Evolutionary conservation across 1,140 invertebrate species (phyloP).

Genomic region (Drosophila dunni): DNA sequence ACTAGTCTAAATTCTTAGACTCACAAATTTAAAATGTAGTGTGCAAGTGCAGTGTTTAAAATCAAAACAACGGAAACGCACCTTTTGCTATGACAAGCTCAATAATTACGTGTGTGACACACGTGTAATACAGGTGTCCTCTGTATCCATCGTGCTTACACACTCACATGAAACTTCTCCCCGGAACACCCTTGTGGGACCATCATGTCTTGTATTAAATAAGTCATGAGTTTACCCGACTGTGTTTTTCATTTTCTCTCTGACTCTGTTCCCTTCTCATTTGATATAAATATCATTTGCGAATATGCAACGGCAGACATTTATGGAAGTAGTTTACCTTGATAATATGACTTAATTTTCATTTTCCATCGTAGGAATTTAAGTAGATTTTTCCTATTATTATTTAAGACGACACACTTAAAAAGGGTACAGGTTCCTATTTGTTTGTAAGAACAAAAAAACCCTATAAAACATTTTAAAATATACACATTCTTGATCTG

Average conservation of each 20-base stretch:
- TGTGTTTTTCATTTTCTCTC: not conserved
- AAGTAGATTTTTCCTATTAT: no score
- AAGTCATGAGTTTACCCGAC: slow-evolving; percentile 39
- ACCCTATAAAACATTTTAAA: no score
- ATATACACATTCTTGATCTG: no score
- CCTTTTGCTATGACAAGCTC: not conserved
- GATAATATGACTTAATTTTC: no score
- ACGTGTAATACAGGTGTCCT: slow-evolving; percentile 18
- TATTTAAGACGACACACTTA: no score
- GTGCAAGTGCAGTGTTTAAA: slow-evolving; percentile 43
- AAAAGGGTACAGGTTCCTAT: no score
- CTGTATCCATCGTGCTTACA: slow-evolving; percentile 31
- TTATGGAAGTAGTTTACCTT: slow-evolving; percentile 4
- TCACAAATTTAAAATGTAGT: not conserved
- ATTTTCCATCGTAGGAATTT: not conserved
- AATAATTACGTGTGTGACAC: slow-evolving; percentile 25
- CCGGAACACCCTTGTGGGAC: slow-evolving; percentile 20
- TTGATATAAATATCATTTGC: slow-evolving; percentile 65
- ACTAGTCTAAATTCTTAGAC: not conserved
- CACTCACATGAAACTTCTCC: not conserved
- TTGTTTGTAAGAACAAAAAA: no score
- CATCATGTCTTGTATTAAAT: slow-evolving; percentile 38
- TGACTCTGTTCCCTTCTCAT: slow-evolving; percentile 6
- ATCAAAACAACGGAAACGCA: slow-evolving; percentile 41
- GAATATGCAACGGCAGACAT: slow-evolving; percentile 41